These are phyloP conservation scores for Sceliomorpha sp. DNA, from an alignment of 2,888 invertebrate genomes.

Conservation along the genomic window DNA sequence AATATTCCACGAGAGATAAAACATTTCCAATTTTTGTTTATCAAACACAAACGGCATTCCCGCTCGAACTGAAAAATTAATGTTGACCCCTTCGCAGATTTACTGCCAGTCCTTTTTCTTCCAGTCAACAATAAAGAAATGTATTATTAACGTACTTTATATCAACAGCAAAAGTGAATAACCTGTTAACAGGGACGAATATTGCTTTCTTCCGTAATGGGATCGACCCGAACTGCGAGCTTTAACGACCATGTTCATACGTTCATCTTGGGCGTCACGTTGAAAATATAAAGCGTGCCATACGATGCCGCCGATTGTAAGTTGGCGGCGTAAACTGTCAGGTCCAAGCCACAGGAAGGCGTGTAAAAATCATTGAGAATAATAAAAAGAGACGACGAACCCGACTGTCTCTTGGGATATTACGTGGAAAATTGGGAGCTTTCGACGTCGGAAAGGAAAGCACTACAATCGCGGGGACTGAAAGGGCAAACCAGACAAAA, in stretches of 20 bases:
- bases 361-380: slow-evolving; percentile 47
- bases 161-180: slow-evolving; percentile 24
- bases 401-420: slow-evolving; percentile 47
- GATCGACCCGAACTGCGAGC: slow-evolving; percentile 12
- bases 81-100: too few species aligned
- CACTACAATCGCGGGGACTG: slow-evolving; percentile 47
- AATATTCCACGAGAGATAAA: too few species aligned
- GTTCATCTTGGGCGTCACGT: slow-evolving; percentile 37
- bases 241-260: slow-evolving; percentile 41
- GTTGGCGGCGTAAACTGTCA: slow-evolving; percentile 31
- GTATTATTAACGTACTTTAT: too few species aligned
- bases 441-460: slow-evolving; percentile 27
- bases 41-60: too few species aligned
- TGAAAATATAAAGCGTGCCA: slow-evolving; percentile 38
- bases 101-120: too few species aligned
- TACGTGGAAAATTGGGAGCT: slow-evolving; percentile 51
- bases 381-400: slow-evolving; percentile 40
- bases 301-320: slow-evolving; percentile 28
- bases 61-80: too few species aligned
- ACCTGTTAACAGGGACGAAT: slow-evolving; percentile 22
- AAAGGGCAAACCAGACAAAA: slow-evolving; percentile 44
- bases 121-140: too few species aligned
- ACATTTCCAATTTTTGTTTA: too few species aligned
- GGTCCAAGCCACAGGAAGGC: slow-evolving; percentile 21
- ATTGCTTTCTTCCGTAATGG: slow-evolving; percentile 13